Percentiles rank a stretch among this genome's conserved stretches.
Conservation (phyloP, 2,797 vertebrate genomes). For the Dipus sagitta region DNA sequence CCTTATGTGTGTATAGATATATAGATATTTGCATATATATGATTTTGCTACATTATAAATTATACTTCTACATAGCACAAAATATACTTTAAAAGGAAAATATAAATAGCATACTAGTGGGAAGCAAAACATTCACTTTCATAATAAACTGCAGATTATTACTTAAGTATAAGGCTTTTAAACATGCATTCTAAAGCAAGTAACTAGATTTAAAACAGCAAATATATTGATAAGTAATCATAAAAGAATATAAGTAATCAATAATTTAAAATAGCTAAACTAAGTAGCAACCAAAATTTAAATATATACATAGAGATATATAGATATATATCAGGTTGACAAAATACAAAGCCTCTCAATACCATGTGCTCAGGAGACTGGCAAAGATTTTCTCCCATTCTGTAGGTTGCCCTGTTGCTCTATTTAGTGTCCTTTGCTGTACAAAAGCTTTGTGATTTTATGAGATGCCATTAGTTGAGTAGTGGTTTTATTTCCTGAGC, state of each 20-base stretch:
- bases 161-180: constrained; percentile 37
- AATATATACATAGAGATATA: background rate
- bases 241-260: background rate
- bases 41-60: background rate
- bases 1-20: too few relatives aligned
- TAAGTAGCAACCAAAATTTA: background rate
- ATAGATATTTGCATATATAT: background rate
- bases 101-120: background rate
- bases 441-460: too few relatives aligned
- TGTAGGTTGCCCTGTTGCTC: too few relatives aligned
- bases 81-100: background rate
- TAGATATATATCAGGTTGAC: background rate
- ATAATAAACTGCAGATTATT: constrained; percentile 2
- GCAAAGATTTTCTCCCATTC: background rate
- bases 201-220: constrained; percentile 26
- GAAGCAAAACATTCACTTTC: background rate
- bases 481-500: too few relatives aligned
- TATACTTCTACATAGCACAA: background rate
- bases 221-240: constrained; percentile 32
- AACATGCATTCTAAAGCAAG: background rate
- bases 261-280: background rate
- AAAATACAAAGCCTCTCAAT: background rate
- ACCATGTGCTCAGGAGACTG: background rate
- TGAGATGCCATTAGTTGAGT: too few relatives aligned
- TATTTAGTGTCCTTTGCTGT: too few relatives aligned